phyloP scores from a whole-genome alignment of 2,888 invertebrate genomes.

The Eristalis arbustorum region DNA sequence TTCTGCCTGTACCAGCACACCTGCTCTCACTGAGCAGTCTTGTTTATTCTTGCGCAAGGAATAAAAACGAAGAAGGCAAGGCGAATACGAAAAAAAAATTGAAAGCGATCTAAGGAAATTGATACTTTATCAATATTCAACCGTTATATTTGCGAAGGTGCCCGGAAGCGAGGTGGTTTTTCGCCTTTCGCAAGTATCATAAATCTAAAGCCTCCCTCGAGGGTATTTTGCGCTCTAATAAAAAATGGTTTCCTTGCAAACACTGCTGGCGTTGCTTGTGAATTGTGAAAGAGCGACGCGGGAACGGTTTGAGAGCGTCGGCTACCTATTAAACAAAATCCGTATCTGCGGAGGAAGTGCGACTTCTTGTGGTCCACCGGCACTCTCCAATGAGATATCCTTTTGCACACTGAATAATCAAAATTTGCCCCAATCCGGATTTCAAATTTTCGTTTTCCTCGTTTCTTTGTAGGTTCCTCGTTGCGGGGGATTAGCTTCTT shows the following conservation, averaged over 20 bases:
- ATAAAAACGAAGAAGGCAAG: neutral
- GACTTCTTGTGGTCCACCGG: slow-evolving; percentile 13
- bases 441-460: slow-evolving; percentile 3
- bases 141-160: slow-evolving; percentile 40
- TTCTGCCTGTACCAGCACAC: neutral
- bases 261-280: slow-evolving; percentile 15
- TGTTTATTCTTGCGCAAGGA: slow-evolving; percentile 45
- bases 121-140: slow-evolving; percentile 67
- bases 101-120: slow-evolving; percentile 61
- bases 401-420: slow-evolving; percentile 52
- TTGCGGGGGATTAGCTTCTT: slow-evolving; percentile 34
- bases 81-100: slow-evolving; percentile 5
- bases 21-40: slow-evolving; percentile 35
- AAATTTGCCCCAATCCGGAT: slow-evolving; percentile 59
- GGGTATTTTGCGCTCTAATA: slow-evolving; percentile 43
- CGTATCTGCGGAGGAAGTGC: slow-evolving; percentile 27
- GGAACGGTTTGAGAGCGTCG: slow-evolving; percentile 1
- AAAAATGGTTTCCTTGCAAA: slow-evolving; percentile 49
- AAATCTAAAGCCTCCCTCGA: slow-evolving; percentile 52
- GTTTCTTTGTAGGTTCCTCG: slow-evolving; percentile 4
- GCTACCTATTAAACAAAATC: slow-evolving; percentile 23
- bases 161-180: neutral
- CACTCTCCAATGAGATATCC: slow-evolving; percentile 18
- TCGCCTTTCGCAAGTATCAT: slow-evolving; percentile 42
- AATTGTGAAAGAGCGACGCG: neutral